Conservation (phyloP, 2,888 invertebrate genomes). For the Drosophila paracracens region DNA sequence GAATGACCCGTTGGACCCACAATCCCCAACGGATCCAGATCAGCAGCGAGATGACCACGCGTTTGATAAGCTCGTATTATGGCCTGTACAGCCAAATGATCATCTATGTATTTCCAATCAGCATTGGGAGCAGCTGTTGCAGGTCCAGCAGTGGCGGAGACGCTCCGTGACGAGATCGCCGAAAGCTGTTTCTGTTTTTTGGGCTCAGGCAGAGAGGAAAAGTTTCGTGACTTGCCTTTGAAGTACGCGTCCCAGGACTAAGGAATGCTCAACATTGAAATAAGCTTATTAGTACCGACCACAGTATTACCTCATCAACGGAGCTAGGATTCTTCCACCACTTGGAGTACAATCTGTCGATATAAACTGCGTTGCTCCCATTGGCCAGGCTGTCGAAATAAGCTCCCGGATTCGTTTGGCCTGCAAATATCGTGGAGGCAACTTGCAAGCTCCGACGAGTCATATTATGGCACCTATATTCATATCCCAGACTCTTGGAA, state of each 20-base stretch:
- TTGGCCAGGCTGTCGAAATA: conserved; percentile 52
- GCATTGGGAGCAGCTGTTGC: conserved; percentile 80
- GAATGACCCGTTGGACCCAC: conserved; percentile 60
- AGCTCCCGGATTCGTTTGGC: not conserved
- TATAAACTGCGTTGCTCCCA: conserved; percentile 64
- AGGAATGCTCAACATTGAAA: not conserved
- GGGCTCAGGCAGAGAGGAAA: not conserved
- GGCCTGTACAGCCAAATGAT: conserved; percentile 98
- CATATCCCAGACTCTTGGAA: not conserved
- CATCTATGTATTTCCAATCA: conserved; percentile 95
- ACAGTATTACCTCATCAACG: conserved; percentile 58
- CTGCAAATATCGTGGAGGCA: not conserved
- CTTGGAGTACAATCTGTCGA: conserved; percentile 54
- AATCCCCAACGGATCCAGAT: conserved; percentile 91
- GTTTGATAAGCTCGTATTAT: conserved; percentile 98
- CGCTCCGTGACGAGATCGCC: not conserved
- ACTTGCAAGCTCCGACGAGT: not conserved
- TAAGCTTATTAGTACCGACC: rapidly evolving
- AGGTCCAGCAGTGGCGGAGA: not conserved
- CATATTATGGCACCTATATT: not conserved
- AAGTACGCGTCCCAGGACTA: conserved; percentile 70
- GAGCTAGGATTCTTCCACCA: conserved; percentile 58
- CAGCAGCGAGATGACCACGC: conserved; percentile 90
- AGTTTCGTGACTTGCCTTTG: conserved; percentile 24
- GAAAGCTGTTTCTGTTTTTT: not conserved